These are phyloP conservation scores for Drosophila lutescens DNA, from an alignment of 2,888 invertebrate genomes.

Conservation along the genomic window DNA sequence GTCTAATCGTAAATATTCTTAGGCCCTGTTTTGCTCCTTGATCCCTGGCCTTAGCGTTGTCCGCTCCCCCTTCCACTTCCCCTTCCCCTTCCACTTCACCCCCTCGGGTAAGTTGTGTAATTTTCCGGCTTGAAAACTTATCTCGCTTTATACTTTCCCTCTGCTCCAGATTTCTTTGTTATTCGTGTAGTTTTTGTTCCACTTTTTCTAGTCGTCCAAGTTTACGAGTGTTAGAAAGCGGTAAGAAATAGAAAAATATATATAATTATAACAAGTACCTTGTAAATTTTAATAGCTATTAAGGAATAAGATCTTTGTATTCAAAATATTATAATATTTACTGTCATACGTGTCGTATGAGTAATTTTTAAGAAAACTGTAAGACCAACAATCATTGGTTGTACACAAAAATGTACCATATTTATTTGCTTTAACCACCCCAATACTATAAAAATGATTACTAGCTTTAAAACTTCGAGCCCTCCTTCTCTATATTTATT, in stretches of 20 bases:
- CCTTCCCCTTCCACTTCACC: too few species aligned
- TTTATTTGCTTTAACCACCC: too few species aligned
- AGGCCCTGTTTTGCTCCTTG: constrained; percentile 46
- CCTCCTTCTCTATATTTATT: neutral
- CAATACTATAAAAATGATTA: too few species aligned
- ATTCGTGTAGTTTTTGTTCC: constrained; percentile 12
- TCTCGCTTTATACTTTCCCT: constrained; percentile 23
- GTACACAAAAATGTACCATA: too few species aligned
- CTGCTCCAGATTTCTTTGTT: constrained; percentile 11
- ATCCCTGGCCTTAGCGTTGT: constrained; percentile 17
- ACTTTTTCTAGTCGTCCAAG: constrained; percentile 2
- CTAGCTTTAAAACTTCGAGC: too few species aligned
- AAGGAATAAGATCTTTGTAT: neutral
- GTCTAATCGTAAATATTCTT: constrained; percentile 56
- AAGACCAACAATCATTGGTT: too few species aligned
- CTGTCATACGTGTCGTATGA: too few species aligned
- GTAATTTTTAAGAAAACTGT: too few species aligned
- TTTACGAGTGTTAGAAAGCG: constrained; percentile 4
- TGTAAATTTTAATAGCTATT: neutral
- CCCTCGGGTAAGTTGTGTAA: constrained; percentile 37
- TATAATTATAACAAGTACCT: neutral
- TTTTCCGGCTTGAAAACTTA: constrained; percentile 41
- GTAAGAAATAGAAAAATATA: neutral
- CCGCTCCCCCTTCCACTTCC: neutral
- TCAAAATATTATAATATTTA: too few species aligned